phyloP scores from a whole-genome alignment of 2,113 vertebrate genomes.

The Acanthochromis polyacanthus region DNA sequence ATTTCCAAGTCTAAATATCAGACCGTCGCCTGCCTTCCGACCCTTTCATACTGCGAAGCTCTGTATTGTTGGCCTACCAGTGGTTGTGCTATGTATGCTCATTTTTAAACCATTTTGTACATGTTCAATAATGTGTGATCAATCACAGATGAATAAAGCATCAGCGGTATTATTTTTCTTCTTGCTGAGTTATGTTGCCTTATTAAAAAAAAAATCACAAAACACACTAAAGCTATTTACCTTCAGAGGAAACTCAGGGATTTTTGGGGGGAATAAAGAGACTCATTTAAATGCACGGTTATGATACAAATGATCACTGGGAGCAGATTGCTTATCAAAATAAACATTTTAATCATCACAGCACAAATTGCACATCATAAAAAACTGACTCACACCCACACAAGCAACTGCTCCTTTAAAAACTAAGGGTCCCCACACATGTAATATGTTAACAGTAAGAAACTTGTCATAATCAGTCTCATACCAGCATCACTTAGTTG shows the following conservation, averaged over 20 bases:
- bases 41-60: conserved; percentile 83
- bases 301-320: background rate
- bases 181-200: conserved; percentile 82
- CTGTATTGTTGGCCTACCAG: conserved; percentile 83
- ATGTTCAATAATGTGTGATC: conserved; percentile 86
- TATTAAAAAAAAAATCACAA: conserved; percentile 65
- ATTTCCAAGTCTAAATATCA: conserved; percentile 77
- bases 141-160: conserved; percentile 87
- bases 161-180: conserved; percentile 87
- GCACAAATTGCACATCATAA: conserved; percentile 52
- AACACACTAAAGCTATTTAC: too few relatives aligned
- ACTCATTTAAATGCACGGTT: background rate
- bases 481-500: background rate
- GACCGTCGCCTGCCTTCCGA: conserved; percentile 84
- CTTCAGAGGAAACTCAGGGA: too few relatives aligned
- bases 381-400: conserved; percentile 31
- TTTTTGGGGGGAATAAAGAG: too few relatives aligned
- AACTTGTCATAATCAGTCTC: background rate
- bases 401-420: conserved; percentile 22
- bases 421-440: conserved; percentile 10
- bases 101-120: conserved; percentile 89
- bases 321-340: conserved; percentile 61
- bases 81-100: conserved; percentile 84
- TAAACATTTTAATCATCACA: conserved; percentile 65
- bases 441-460: background rate